Base-by-base conservation (phyloP, 2,797 vertebrate genomes). In the Numenius phaeopus region DNA sequence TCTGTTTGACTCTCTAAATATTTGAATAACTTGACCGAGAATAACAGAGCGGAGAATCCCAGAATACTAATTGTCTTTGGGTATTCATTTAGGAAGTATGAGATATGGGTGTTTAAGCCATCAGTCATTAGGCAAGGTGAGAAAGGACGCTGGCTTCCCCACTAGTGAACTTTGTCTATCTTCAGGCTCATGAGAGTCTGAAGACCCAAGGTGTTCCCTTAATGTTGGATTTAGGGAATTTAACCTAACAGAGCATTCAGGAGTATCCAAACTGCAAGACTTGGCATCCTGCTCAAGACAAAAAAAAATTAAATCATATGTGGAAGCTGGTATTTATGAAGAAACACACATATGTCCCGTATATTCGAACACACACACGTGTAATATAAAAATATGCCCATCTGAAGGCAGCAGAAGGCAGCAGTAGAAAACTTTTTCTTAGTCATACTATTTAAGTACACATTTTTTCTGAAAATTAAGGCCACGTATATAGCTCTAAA, bases 1-100 rank as follows among this genome's bases (percentile, higher is more conserved):
- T 94, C 81, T 61, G 50, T 18, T 66, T 76, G 32, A n/a, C 18
- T 69, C n/a, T 55, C 42, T 80, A 97, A 83, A 94, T 95, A 87
- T 94, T 95, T 89, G 42, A 95, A 80, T 59, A 91, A 83, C 82
- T 73, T 73, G 55, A 73, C 30, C 0, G 0, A 92, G 34, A 95
- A 44, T 26, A 82, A 46, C 32, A 85, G 42, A 77, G 22, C 4
- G 21, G 82, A 62, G 58, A 69, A 84, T 23, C 30, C 46, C n/a
- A 66, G 81, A 87, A 89, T 83, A 61, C 19, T 66, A 66, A 91
- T 73, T 58, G 7, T 34, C 21, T 87, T 66, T 19, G 30, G 44
- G 14, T 9, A 46, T 40, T 73, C 9, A 5, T 69, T 88, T 29
- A 16, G 46, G 50, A 58, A 70, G 32, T 5, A 27, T 6, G 58